phyloP scores from a whole-genome alignment of 2,888 invertebrate genomes.

The Agrochola circellaris region DNA sequence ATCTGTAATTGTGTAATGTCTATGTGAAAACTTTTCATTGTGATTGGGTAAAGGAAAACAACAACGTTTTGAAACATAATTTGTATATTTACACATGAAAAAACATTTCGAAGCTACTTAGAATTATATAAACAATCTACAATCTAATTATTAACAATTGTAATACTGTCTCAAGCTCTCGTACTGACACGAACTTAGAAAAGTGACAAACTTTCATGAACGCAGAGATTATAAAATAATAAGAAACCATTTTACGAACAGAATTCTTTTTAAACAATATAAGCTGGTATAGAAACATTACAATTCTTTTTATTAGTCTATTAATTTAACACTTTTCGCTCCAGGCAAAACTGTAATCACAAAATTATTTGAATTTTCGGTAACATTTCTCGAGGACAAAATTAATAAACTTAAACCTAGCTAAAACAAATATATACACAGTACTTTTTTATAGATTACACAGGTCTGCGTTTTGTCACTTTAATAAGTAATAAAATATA shows the following conservation, averaged over 20 bases:
- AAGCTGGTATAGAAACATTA: slow-evolving; percentile 23
- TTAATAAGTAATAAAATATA: slow-evolving; percentile 31
- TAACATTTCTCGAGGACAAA: not conserved
- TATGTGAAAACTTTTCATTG: not conserved
- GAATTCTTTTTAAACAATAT: not conserved
- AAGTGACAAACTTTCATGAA: slow-evolving; percentile 40
- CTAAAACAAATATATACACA: slow-evolving; percentile 10
- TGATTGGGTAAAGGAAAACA: slow-evolving; percentile 8
- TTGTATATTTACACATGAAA: slow-evolving; percentile 83
- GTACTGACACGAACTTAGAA: slow-evolving; percentile 26
- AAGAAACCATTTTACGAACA: not conserved
- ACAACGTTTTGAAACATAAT: slow-evolving; percentile 75
- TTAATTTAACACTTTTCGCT: not conserved
- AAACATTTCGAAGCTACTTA: slow-evolving; percentile 74
- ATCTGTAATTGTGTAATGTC: not conserved
- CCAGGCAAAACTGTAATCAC: not conserved
- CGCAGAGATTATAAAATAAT: not conserved
- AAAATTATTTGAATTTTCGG: slow-evolving; percentile 2
- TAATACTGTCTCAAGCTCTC: slow-evolving; percentile 66
- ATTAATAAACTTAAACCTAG: slow-evolving; percentile 21
- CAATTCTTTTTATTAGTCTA: not conserved
- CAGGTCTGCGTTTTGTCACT: slow-evolving; percentile 45
- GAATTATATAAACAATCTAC: slow-evolving; percentile 69
- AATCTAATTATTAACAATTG: slow-evolving; percentile 59
- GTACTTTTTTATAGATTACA: not conserved